These are phyloP conservation scores for Lampris incognitus DNA, from an alignment of 2,113 vertebrate species.

Conservation along the genomic window DNA sequence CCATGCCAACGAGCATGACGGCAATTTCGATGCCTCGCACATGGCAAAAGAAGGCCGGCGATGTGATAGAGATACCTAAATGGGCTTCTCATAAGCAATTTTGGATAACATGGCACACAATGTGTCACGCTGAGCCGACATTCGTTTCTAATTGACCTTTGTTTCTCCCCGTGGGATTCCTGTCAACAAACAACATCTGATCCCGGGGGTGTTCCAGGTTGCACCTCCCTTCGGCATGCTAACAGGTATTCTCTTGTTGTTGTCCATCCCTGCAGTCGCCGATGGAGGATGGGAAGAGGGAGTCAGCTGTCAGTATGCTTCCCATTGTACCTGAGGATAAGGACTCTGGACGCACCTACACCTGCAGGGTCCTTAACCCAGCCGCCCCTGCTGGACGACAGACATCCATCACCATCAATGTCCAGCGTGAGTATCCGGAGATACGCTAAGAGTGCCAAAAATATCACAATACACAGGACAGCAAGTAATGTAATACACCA, in stretches of 20 bases:
- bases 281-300: constrained; percentile 86
- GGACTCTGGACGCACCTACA: constrained; percentile 87
- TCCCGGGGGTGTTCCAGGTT: neutral
- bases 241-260: constrained; percentile 12
- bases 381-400: constrained; percentile 89
- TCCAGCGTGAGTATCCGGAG: constrained; percentile 86
- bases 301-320: constrained; percentile 85
- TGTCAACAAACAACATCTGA: constrained; percentile 1
- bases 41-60: constrained; percentile 45
- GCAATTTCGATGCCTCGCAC: constrained; percentile 62
- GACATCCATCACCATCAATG: constrained; percentile 87
- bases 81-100: constrained; percentile 33
- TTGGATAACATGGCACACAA: neutral
- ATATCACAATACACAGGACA: neutral
- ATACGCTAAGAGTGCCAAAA: constrained; percentile 2
- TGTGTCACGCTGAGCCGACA: constrained; percentile 19
- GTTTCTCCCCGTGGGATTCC: neutral
- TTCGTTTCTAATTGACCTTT: neutral
- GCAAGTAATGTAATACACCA: neutral
- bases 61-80: constrained; percentile 51
- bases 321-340: constrained; percentile 85
- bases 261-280: constrained; percentile 67
- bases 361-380: constrained; percentile 88
- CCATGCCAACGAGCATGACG: constrained; percentile 62
- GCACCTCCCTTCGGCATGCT: neutral